Percentiles rank a stretch among this genome's conserved stretches.
phyloP scores from a whole-genome alignment of 2,888 invertebrate species.

The Ochropleura plecta region DNA sequence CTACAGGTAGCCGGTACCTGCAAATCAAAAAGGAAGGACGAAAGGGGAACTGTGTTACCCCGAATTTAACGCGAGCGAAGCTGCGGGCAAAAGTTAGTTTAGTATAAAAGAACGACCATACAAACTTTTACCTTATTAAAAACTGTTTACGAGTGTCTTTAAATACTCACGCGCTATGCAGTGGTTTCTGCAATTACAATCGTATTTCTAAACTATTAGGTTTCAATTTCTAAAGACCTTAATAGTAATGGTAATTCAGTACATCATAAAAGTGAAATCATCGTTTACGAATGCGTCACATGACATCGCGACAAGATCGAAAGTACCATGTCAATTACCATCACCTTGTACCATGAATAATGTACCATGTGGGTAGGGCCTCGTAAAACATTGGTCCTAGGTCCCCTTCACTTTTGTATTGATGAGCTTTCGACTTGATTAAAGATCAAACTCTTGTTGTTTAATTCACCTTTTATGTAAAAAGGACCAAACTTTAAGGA shows the following conservation, averaged over 20 bases:
- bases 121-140: background rate
- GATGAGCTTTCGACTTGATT: constrained; percentile 34
- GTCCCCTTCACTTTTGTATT: constrained; percentile 54
- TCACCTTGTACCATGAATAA: constrained; percentile 60
- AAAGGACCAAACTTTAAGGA: background rate
- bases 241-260: constrained; percentile 5
- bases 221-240: background rate
- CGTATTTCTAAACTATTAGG: background rate
- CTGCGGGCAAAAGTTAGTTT: background rate
- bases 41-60: no score
- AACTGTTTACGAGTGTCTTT: background rate
- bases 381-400: constrained; percentile 25
- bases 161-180: background rate
- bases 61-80: no score
- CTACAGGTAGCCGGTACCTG: no score
- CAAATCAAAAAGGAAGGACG: no score
- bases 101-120: background rate
- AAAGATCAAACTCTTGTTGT: background rate
- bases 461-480: background rate
- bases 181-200: background rate
- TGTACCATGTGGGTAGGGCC: constrained; percentile 42
- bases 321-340: constrained; percentile 62
- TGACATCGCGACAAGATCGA: constrained; percentile 53
- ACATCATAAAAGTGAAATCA: constrained; percentile 60
- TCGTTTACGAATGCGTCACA: constrained; percentile 56